phyloP scores from a whole-genome alignment of 2,113 vertebrate species.

The Benitochromis conjunctus region DNA sequence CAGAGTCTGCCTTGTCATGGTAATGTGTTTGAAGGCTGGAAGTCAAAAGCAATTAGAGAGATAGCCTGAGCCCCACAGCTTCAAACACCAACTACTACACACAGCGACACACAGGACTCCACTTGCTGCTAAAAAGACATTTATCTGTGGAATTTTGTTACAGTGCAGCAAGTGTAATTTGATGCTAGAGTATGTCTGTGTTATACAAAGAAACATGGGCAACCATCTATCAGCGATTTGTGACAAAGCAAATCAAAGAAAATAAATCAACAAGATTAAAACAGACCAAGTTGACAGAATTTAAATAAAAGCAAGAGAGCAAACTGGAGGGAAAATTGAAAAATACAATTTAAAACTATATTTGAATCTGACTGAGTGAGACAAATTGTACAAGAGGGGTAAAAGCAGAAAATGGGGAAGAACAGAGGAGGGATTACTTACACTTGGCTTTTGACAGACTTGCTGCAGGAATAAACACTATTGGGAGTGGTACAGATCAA shows the following conservation, averaged over 20 bases:
- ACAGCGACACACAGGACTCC: background rate
- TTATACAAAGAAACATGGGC: background rate
- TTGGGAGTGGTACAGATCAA: conserved; percentile 57
- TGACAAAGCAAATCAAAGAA: background rate
- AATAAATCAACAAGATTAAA: background rate
- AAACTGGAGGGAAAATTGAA: background rate
- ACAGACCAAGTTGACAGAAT: background rate
- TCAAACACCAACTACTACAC: conserved; percentile 35
- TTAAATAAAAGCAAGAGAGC: background rate
- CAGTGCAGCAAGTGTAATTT: conserved; percentile 1
- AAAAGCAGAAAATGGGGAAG: conserved; percentile 3
- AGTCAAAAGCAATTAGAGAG: conserved; percentile 57
- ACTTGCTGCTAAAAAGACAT: background rate
- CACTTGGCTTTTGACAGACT: conserved; percentile 64
- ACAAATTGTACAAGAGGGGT: conserved; percentile 8
- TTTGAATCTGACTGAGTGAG: conserved; percentile 29
- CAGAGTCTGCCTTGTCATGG: conserved; percentile 32
- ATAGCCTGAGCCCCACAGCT: conserved; percentile 26
- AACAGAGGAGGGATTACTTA: conserved; percentile 57
- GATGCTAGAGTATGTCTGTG: background rate
- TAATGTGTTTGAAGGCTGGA: conserved; percentile 47
- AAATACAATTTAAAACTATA: background rate
- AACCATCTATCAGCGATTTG: background rate
- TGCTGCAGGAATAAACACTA: conserved; percentile 62
- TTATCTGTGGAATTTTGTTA: conserved; percentile 27